Evolutionary conservation across 2,113 vertebrate species (phyloP).

Genomic region (human (Homo sapiens)): DNA sequence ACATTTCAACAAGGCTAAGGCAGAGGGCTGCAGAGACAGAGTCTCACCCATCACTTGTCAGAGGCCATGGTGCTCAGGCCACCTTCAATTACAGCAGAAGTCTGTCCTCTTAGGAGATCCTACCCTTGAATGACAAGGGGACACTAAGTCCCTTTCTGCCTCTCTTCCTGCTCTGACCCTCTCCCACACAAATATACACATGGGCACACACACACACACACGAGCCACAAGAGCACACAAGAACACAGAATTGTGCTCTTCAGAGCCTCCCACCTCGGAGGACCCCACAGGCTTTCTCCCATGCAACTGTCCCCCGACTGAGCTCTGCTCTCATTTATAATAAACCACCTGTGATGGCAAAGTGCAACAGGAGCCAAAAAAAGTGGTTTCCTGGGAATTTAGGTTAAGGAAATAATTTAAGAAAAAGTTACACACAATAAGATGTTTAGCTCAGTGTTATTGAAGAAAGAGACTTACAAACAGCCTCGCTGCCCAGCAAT

Average conservation of each 20-base stretch:
- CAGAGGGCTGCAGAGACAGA: background rate
- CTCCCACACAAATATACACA: background rate
- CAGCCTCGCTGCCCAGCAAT: background rate
- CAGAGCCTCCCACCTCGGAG: background rate
- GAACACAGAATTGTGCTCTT: background rate
- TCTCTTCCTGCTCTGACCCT: too few species aligned
- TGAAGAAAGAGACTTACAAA: background rate
- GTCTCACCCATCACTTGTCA: background rate
- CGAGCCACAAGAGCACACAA: background rate
- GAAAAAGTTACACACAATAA: background rate
- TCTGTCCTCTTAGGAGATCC: background rate
- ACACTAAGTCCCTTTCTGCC: background rate
- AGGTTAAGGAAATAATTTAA: background rate
- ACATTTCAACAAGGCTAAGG: rapidly evolving
- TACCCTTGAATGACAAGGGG: background rate
- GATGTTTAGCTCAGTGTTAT: background rate
- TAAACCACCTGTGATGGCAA: background rate
- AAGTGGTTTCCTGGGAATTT: background rate
- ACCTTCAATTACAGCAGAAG: background rate
- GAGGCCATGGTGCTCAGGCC: background rate
- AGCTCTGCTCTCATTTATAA: background rate
- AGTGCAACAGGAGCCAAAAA: background rate
- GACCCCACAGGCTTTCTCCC: background rate
- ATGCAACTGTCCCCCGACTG: background rate
- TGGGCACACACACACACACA: background rate